phyloP scores from a whole-genome alignment of 1,140 invertebrate species.

The Rhyacophila brunnea region DNA sequence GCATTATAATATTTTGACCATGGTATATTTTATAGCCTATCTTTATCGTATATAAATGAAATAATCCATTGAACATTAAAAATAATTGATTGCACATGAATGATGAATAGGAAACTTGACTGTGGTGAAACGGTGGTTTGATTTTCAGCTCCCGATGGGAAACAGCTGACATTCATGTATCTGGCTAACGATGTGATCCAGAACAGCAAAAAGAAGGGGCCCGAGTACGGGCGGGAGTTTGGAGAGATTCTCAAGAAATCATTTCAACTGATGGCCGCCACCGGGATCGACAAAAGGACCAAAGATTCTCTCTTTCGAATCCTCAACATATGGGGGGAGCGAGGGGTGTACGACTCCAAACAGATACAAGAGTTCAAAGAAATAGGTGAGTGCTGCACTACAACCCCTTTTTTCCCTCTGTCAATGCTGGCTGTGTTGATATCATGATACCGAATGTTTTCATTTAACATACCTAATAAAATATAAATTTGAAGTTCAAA shows the following conservation, averaged over 20 bases:
- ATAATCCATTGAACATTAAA: neutral
- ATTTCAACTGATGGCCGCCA: slow-evolving; percentile 75
- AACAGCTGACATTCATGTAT: slow-evolving; percentile 93
- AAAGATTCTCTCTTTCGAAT: slow-evolving; percentile 77
- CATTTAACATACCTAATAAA: neutral
- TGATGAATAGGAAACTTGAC: too few species aligned
- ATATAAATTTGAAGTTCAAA: too few species aligned
- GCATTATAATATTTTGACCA: too few species aligned
- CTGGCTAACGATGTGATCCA: slow-evolving; percentile 99
- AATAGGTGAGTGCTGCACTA: slow-evolving; percentile 51
- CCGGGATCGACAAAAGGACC: slow-evolving; percentile 71
- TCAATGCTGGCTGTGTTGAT: neutral
- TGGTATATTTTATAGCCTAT: too few species aligned
- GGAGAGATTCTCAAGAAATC: slow-evolving; percentile 72
- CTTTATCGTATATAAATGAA: too few species aligned
- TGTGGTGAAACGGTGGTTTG: too few species aligned
- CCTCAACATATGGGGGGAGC: slow-evolving; percentile 88
- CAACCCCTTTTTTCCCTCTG: neutral
- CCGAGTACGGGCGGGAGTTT: slow-evolving; percentile 91
- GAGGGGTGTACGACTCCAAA: slow-evolving; percentile 81
- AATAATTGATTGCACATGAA: too few species aligned
- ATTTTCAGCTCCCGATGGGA: slow-evolving; percentile 77
- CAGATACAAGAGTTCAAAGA: slow-evolving; percentile 74
- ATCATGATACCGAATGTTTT: neutral
- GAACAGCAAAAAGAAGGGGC: slow-evolving; percentile 96